A percentile compares a stretch with the other conserved stretches of the same genome.
Conservation (phyloP, 2,888 invertebrate genomes). For the Drepana falcataria region DNA sequence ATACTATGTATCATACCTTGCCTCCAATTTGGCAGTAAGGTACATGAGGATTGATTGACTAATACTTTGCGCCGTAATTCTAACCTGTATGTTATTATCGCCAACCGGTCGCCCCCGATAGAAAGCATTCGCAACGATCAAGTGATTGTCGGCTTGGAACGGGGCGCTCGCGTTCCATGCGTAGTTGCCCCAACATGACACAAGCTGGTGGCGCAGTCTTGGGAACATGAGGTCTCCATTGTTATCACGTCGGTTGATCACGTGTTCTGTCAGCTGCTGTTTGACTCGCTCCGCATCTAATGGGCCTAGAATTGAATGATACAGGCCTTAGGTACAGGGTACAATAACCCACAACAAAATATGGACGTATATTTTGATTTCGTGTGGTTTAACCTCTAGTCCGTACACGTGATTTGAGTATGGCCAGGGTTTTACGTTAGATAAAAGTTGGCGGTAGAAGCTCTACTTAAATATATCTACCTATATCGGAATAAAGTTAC, state of each 20-base stretch:
- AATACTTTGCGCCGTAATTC: background rate
- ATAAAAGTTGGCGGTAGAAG: too few relatives aligned
- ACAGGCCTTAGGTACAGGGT: too few relatives aligned
- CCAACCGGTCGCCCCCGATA: constrained; percentile 84
- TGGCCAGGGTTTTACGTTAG: too few relatives aligned
- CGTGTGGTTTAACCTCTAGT: too few relatives aligned
- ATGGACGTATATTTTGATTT: too few relatives aligned
- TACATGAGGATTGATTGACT: too few relatives aligned
- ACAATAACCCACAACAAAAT: too few relatives aligned
- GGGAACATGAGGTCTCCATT: constrained; percentile 81
- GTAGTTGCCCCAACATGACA: constrained; percentile 87
- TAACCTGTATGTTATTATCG: constrained; percentile 86
- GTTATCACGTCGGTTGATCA: constrained; percentile 77
- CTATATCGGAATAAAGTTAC: too few relatives aligned
- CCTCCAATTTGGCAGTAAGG: too few relatives aligned
- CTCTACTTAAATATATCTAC: too few relatives aligned
- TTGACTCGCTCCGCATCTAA: constrained; percentile 77
- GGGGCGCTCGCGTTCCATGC: constrained; percentile 82
- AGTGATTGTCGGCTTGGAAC: constrained; percentile 84
- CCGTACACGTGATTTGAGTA: too few relatives aligned
- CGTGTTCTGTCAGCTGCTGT: constrained; percentile 62
- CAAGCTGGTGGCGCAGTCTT: constrained; percentile 81
- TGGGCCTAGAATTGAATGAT: constrained; percentile 33
- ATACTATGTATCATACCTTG: too few relatives aligned
- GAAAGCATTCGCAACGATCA: constrained; percentile 80